Evolutionary conservation across 2,113 vertebrate species (phyloP).

Genomic region (Cyanoramphus novaezelandiae): DNA sequence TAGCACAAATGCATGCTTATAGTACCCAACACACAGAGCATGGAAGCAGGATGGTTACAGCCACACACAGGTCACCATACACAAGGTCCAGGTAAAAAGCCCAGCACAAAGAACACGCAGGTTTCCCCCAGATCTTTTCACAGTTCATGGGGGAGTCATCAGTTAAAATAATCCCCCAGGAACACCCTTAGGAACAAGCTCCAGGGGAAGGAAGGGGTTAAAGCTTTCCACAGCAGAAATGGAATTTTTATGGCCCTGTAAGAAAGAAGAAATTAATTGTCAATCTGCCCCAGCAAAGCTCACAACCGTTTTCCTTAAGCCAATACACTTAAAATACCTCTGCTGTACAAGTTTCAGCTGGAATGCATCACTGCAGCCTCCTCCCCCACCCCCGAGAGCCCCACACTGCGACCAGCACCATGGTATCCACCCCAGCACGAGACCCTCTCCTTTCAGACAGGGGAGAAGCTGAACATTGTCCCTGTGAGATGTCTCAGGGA

Average conservation of each 20-base stretch:
- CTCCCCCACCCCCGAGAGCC: not conserved
- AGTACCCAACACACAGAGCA: not conserved
- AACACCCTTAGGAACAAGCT: not conserved
- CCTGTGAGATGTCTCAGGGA: not conserved
- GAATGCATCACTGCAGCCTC: slow-evolving; percentile 16
- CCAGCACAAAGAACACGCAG: not conserved
- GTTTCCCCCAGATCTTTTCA: not conserved
- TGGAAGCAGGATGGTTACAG: not conserved
- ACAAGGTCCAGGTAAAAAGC: not conserved
- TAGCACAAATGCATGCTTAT: not conserved
- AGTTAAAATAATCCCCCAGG: not conserved
- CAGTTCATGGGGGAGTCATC: not conserved
- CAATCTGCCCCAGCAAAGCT: slow-evolving; percentile 44
- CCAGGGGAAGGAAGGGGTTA: slow-evolving; percentile 28
- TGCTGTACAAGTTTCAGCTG: slow-evolving; percentile 50
- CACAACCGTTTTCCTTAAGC: slow-evolving; percentile 24
- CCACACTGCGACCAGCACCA: not conserved
- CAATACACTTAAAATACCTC: slow-evolving; percentile 59
- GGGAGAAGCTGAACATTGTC: not conserved
- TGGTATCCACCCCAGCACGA: not conserved
- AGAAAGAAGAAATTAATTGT: not conserved
- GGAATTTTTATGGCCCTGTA: slow-evolving; percentile 34
- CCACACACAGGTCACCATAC: not conserved
- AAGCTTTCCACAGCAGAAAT: slow-evolving; percentile 48
- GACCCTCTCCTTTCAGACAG: accelerated